Evolutionary conservation across 1,140 invertebrate genomes (phyloP), one percentile per base, ranked within the genome.

Genomic region (Pseudomyrmex flavicornis): DNA sequence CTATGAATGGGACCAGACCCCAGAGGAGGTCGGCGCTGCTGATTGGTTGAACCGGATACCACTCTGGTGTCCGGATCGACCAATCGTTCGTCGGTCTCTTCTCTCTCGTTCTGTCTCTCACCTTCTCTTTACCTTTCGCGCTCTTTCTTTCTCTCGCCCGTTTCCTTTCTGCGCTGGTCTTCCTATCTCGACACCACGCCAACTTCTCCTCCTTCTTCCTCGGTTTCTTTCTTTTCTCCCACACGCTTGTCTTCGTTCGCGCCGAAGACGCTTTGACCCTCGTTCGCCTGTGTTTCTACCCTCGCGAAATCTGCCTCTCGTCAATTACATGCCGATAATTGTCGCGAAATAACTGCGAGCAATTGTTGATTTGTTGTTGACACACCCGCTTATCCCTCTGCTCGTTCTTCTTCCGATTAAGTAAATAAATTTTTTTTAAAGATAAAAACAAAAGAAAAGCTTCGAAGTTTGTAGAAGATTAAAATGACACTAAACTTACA

Each of bases 1-100:
- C 91, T 91, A 91, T 91, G 90, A 92, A 92, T 91, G 91, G 83
- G 86, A 88, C 89, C 90, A 87, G 85, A 83, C 76, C 82, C 50
- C 83, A 86, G 89, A 90, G 91, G 91, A 91, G 91, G 91, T 86
- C 89, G 84, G 83, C 86, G 69, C 61, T 84, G 63, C 85, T 84
- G 91, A 93, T 93, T 93, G 92, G 92, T 61, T 85, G 89, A 83
- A 80, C 62, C 84, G 62, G 87, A 85, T 88, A 89, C 90, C 89
- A 85, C 85, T 82, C 65, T 86, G 84, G 80, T 84, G 66, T 80
- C 20, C 70, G 56, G 73, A 82, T 82, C 82, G 88, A 88, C 92
- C 92, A 92, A 92, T 92, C 85, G 85, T 79, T 56, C 75, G 56
- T 75, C 86, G 85, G 86, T 88, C 87, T 86, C 85, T 86, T 85